These are phyloP conservation scores for Rosalia funebris DNA, from an alignment of 2,888 invertebrate species.

Conservation along the genomic window DNA sequence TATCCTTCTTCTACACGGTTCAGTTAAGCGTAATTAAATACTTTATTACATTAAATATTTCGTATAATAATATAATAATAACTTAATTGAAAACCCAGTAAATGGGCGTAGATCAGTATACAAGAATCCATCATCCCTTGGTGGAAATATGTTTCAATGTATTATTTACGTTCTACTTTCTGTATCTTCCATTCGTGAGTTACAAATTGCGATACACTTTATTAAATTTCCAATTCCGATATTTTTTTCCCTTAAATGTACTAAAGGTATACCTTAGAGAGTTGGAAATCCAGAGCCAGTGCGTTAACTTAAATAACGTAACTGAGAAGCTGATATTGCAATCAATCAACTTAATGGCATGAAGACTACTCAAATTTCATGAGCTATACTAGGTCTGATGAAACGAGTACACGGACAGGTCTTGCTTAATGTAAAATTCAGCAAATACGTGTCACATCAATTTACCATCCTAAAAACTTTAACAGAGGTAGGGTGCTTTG, in stretches of 20 bases:
- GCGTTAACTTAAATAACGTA: slow-evolving; percentile 15
- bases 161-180: no score
- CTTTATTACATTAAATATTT: no score
- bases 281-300: slow-evolving; percentile 7
- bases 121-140: no score
- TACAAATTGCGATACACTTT: no score
- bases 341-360: slow-evolving; percentile 30
- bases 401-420: slow-evolving; percentile 6
- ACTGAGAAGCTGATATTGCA: slow-evolving; percentile 14
- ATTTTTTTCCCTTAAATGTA: not conserved
- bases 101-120: no score
- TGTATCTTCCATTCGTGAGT: no score
- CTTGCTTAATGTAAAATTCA: slow-evolving; percentile 10
- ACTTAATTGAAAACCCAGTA: no score
- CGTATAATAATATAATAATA: no score
- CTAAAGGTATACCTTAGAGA: not conserved
- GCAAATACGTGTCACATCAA: slow-evolving; percentile 13
- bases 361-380: slow-evolving; percentile 30
- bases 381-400: slow-evolving; percentile 12
- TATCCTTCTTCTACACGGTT: no score
- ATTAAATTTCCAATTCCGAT: not conserved
- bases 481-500: no score
- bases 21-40: no score
- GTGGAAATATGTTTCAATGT: no score
- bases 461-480: not conserved